These are phyloP conservation scores for Gymnocypris eckloni DNA, from an alignment of 2,797 vertebrate genomes.

Conservation along the genomic window DNA sequence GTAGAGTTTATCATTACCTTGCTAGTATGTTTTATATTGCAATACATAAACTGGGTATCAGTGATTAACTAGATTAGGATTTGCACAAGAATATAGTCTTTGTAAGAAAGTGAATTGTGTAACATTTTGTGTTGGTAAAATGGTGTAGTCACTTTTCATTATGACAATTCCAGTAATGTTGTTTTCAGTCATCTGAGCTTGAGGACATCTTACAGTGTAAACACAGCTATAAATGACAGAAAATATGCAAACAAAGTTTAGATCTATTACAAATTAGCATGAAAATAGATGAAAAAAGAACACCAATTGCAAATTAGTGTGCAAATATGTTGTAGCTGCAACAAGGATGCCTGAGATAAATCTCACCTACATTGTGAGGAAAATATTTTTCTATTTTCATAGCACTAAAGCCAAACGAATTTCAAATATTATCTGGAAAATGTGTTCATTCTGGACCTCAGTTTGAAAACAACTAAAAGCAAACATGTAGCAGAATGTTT, in stretches of 20 bases:
- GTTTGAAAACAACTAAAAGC: not conserved
- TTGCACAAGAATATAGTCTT: not conserved
- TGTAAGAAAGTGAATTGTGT: not conserved
- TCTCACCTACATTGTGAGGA: not conserved
- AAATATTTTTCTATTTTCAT: not conserved
- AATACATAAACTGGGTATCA: not conserved
- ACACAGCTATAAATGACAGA: not conserved
- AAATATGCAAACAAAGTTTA: not conserved
- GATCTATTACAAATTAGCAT: not conserved
- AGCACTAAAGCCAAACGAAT: not conserved
- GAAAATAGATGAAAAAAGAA: not conserved
- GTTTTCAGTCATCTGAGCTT: not conserved
- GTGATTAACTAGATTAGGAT: constrained; percentile 23
- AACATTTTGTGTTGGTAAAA: not conserved
- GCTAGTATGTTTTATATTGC: not conserved
- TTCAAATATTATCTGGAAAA: not conserved
- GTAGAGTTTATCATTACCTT: not conserved
- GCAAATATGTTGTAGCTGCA: not conserved
- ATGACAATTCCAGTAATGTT: not conserved
- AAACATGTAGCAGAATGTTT: not conserved
- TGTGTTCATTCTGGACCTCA: not conserved
- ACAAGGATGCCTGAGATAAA: not conserved
- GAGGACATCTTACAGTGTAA: not conserved
- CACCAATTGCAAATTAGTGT: not conserved
- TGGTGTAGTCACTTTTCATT: not conserved